These are phyloP conservation scores for Thalpophila matura DNA, from an alignment of 2,888 invertebrate species.

Conservation along the genomic window DNA sequence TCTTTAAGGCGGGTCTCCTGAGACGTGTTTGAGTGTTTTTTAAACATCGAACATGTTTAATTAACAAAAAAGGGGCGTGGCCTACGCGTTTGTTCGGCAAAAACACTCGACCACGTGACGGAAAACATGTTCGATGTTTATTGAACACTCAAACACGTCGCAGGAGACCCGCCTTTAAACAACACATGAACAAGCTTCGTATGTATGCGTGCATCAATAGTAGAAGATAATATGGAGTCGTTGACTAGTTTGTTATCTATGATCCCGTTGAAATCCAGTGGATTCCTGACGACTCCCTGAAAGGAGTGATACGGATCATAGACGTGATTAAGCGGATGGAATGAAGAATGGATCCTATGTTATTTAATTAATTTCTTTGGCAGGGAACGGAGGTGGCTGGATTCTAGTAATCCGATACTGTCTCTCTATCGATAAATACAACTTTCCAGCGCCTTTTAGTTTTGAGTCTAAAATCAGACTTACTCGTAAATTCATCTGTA, in stretches of 20 bases:
- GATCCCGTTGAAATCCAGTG: constrained; percentile 59
- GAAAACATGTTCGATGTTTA: too few relatives aligned
- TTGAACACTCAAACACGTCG: too few relatives aligned
- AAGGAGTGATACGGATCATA: constrained; percentile 60
- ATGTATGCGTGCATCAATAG: constrained; percentile 25
- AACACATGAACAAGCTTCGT: background rate
- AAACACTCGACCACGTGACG: too few relatives aligned
- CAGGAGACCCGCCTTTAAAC: too few relatives aligned
- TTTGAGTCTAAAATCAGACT: background rate
- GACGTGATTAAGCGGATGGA: constrained; percentile 47
- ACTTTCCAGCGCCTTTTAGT: background rate
- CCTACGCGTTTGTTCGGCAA: too few relatives aligned
- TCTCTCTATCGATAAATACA: background rate
- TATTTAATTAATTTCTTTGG: constrained; percentile 59
- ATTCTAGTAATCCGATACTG: constrained; percentile 24
- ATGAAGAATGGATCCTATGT: constrained; percentile 49
- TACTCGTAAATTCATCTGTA: too few relatives aligned
- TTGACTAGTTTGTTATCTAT: background rate
- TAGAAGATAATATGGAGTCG: background rate
- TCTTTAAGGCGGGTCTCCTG: too few relatives aligned
- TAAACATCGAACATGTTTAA: too few relatives aligned
- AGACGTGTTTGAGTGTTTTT: too few relatives aligned
- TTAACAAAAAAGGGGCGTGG: too few relatives aligned
- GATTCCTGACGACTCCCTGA: constrained; percentile 62
- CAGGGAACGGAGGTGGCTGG: constrained; percentile 44